Percentiles rank a stretch among this genome's conserved stretches.
These are phyloP conservation scores for Tolypeutes matacus DNA, from an alignment of 2,797 vertebrate species.

Conservation along the genomic window DNA sequence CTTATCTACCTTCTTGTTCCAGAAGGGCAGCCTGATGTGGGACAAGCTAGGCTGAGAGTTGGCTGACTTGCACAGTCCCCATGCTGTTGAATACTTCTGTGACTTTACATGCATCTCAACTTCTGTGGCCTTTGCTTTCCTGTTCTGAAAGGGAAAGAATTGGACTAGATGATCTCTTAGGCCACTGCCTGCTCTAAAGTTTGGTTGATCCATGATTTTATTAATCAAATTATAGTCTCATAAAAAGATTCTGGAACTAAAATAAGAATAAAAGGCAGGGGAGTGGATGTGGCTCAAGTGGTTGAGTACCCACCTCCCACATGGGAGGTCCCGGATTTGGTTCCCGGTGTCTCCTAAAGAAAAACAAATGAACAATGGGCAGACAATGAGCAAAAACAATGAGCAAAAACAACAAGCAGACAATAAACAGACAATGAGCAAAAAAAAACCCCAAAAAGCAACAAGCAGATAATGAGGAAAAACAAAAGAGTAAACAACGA, in stretches of 20 bases:
- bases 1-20: neutral
- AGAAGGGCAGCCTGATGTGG: neutral
- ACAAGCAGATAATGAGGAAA: too few species aligned
- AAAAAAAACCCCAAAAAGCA: too few species aligned
- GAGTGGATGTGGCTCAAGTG: too few species aligned
- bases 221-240: neutral
- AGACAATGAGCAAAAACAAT: too few species aligned
- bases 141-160: neutral
- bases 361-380: too few species aligned
- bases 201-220: neutral
- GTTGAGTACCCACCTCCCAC: too few species aligned
- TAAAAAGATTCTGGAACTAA: neutral
- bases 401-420: too few species aligned
- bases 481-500: too few species aligned
- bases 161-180: neutral
- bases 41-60: neutral
- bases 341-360: too few species aligned
- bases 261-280: too few species aligned
- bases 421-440: too few species aligned
- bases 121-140: constrained; percentile 17
- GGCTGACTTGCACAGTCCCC: neutral
- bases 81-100: neutral
- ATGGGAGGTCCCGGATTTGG: too few species aligned
- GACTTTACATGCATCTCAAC: neutral
- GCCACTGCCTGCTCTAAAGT: neutral